Evolutionary conservation across 2,888 invertebrate species (phyloP).

Genomic region (Bellardia pandia): DNA sequence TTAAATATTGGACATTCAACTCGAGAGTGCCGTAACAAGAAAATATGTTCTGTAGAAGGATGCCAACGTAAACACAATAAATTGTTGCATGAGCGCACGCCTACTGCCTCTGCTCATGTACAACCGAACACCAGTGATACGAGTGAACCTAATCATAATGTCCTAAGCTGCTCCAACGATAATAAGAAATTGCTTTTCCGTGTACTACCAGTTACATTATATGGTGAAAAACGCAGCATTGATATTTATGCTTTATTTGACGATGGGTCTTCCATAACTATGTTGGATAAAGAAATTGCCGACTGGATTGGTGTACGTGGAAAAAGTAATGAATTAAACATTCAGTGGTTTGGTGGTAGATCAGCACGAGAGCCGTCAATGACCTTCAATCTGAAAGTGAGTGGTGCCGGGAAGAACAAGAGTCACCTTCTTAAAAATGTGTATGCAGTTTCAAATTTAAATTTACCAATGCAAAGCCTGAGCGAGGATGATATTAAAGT

Average conservation of each 20-base stretch:
- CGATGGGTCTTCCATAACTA: slow-evolving; percentile 49
- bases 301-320: slow-evolving; percentile 31
- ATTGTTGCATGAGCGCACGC: no score
- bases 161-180: slow-evolving; percentile 5
- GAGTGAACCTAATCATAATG: no score
- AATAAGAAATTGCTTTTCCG: slow-evolving; percentile 41
- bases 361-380: slow-evolving; percentile 34
- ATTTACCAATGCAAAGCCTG: slow-evolving; percentile 56
- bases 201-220: slow-evolving; percentile 44
- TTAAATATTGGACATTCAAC: slow-evolving; percentile 49
- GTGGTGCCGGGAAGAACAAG: slow-evolving; percentile 37
- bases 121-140: no score
- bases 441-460: slow-evolving; percentile 55
- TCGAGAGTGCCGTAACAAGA: no score
- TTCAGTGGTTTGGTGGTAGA: slow-evolving; percentile 47
- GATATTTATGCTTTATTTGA: slow-evolving; percentile 46
- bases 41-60: no score
- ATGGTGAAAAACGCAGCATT: slow-evolving; percentile 30
- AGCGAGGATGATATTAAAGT: slow-evolving; percentile 16
- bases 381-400: slow-evolving; percentile 29
- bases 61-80: no score
- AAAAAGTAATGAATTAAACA: slow-evolving; percentile 8
- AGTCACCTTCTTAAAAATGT: slow-evolving; percentile 39
- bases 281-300: slow-evolving; percentile 33
- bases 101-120: no score